These are phyloP conservation scores for Chloroceryle inda DNA, from an alignment of 2,797 vertebrate genomes.

Conservation along the genomic window DNA sequence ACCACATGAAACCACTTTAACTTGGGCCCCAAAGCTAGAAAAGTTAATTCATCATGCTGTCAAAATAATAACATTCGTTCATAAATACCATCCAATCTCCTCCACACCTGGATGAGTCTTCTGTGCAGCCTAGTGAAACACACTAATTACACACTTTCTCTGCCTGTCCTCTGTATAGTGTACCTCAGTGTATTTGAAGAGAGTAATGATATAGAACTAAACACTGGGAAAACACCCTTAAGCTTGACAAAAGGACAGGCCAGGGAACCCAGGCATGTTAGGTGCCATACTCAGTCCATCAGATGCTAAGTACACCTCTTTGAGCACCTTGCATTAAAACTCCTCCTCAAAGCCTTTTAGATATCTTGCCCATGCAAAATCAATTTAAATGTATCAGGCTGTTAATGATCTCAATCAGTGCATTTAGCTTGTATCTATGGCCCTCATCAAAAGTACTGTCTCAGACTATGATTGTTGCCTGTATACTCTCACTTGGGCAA, in stretches of 20 bases:
- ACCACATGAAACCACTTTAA: slow-evolving; percentile 83
- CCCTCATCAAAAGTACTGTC: background rate
- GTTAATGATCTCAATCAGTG: background rate
- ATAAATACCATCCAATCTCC: slow-evolving; percentile 87
- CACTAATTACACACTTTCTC: slow-evolving; percentile 74
- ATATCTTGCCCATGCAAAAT: background rate
- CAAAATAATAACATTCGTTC: slow-evolving; percentile 90
- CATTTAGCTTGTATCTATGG: background rate
- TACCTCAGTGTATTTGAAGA: slow-evolving; percentile 21
- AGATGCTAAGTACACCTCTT: slow-evolving; percentile 81
- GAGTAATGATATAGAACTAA: slow-evolving; percentile 41
- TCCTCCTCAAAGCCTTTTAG: slow-evolving; percentile 76
- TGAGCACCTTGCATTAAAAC: slow-evolving; percentile 73
- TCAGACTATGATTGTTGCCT: background rate
- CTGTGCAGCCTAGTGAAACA: slow-evolving; percentile 76
- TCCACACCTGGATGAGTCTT: slow-evolving; percentile 85
- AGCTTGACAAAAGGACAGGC: background rate
- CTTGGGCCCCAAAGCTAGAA: slow-evolving; percentile 82
- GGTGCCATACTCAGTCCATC: slow-evolving; percentile 70
- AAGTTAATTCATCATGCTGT: slow-evolving; percentile 88
- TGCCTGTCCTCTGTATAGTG: slow-evolving; percentile 44
- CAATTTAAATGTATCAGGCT: background rate
- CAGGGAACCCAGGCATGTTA: slow-evolving; percentile 54
- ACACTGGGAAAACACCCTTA: slow-evolving; percentile 34
- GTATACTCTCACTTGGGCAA: background rate